Evolutionary conservation across 1,140 invertebrate species (phyloP), one percentile per base, ranked within the genome.

Genomic region (Harlomillsia oculata): DNA sequence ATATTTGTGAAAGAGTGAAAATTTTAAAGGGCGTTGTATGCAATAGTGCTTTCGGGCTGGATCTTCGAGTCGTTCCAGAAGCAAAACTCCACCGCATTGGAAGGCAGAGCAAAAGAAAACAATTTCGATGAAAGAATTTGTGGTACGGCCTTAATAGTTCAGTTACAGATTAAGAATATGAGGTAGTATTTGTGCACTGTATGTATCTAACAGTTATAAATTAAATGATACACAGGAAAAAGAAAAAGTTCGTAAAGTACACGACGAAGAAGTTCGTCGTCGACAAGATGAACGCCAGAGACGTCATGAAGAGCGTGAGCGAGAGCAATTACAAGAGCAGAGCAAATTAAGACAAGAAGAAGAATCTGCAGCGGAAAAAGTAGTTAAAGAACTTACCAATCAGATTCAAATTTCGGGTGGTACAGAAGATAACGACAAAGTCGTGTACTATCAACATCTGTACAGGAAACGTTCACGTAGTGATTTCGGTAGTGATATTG

Each of bases 21-120:
- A 23, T 3, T 44, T 2, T 26, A 23, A 26, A 39, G 14, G 20
- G 26, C 20, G 23, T 23, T 37, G 23, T 37, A 62, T 46, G 53
- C 65, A 67, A 28, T 70, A 90, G 85, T 79, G 88, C 39, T 91
- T 85, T 71, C 80, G 84, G 58, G 90, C 88, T 1, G 85, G 87
- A n/a, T 79, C 86, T 13, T 76, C 85, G 29, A 70, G 82, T 61
- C 79, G 84, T 1, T 88, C 85, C 0, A 77, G 87, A 52, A 92
- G 88, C 69, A 78, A 78, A 20, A 94, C 89, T 11, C 89, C 89
- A 9, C 84, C 87, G 11, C 89, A 93, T 72, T 93, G 89, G 89
- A 80, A 88, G 69, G 89, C 86, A 50, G 85, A 89, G 71, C 78
- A 82, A 30, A 76, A 86, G 14, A 59, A 59, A 56, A 84, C 85